A percentile compares a stretch with the other conserved stretches of the same genome.
These are phyloP conservation scores for Eolophus roseicapilla DNA, from an alignment of 2,113 vertebrate genomes.

Conservation along the genomic window DNA sequence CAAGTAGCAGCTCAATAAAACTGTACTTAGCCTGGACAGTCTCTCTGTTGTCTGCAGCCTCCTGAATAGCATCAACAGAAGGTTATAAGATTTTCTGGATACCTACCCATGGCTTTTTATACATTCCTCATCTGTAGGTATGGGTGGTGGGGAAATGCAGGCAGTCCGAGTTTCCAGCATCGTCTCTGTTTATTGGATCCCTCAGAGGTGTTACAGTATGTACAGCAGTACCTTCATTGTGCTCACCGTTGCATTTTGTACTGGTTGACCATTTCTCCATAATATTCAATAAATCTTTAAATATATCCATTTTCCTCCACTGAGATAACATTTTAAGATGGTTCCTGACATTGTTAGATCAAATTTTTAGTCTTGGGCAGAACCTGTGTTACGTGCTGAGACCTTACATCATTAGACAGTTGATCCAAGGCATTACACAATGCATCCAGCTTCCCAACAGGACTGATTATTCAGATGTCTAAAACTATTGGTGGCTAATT, in stretches of 20 bases:
- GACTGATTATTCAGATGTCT: neutral
- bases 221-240: neutral
- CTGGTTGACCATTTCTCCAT: neutral
- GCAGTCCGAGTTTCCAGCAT: neutral
- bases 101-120: neutral
- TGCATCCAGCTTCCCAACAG: neutral
- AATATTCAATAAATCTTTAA: neutral
- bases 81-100: neutral
- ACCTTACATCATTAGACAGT: neutral
- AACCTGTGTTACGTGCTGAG: neutral
- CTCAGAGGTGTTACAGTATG: neutral
- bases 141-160: neutral
- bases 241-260: neutral
- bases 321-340: neutral
- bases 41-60: neutral
- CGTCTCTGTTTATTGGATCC: neutral
- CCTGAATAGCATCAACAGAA: neutral
- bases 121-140: neutral
- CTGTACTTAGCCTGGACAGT: neutral
- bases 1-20: neutral
- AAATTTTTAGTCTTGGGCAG: neutral
- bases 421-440: neutral
- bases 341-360: neutral
- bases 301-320: neutral
- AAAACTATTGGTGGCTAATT: neutral